Evolutionary conservation across 2,888 invertebrate genomes (phyloP).

Genomic region (Doris montereyensis): DNA sequence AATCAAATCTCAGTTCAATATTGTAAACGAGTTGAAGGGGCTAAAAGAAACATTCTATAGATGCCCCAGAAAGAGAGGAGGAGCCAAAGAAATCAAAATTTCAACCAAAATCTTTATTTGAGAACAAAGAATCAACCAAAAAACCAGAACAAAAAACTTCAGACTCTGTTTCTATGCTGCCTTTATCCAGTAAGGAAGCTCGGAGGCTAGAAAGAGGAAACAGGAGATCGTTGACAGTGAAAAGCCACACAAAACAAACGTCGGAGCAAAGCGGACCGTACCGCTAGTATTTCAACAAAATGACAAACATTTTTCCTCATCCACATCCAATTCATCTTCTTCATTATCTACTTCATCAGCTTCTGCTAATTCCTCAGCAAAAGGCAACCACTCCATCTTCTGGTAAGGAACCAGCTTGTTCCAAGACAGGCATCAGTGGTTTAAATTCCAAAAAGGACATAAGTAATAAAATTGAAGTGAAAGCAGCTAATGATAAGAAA

Average conservation of each 20-base stretch:
- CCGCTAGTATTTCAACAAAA: constrained; percentile 33
- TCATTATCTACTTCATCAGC: not conserved
- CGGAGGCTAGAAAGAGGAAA: constrained; percentile 25
- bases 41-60: constrained; percentile 33
- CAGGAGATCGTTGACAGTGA: constrained; percentile 18
- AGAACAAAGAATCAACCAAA: no score
- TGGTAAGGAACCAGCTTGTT: not conserved
- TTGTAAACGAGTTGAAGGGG: no score
- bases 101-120: constrained; percentile 29
- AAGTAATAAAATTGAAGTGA: not conserved
- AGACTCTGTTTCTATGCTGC: constrained; percentile 2
- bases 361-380: not conserved
- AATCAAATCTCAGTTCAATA: no score
- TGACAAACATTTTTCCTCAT: not conserved
- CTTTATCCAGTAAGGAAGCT: constrained; percentile 34
- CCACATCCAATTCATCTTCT: not conserved
- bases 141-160: no score
- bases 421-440: not conserved
- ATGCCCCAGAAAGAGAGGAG: constrained; percentile 38
- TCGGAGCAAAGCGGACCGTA: not conserved
- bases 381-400: not conserved
- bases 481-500: not conserved
- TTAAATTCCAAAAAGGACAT: not conserved
- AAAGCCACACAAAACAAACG: not conserved
- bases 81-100: constrained; percentile 34